Conservation (phyloP, 2,888 invertebrate genomes). For the Ellobium chinense region DNA sequence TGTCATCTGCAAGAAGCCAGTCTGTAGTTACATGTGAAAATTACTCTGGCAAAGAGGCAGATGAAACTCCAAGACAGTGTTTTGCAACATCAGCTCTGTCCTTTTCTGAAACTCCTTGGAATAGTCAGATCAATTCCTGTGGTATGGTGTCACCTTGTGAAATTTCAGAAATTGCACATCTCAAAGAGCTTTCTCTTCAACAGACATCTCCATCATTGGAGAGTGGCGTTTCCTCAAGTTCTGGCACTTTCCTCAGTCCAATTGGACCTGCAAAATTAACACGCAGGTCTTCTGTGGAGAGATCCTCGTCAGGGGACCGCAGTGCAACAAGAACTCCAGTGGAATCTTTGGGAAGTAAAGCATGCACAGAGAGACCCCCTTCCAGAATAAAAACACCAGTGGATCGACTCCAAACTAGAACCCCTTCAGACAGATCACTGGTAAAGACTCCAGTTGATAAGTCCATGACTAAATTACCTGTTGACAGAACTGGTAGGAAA, state of each 20-base stretch:
- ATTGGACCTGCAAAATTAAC: slow-evolving; percentile 38
- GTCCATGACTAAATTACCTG: neutral
- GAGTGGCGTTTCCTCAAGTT: neutral
- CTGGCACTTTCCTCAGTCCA: slow-evolving; percentile 43
- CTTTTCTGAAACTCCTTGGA: neutral
- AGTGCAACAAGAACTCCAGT: slow-evolving; percentile 11
- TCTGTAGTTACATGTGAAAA: neutral
- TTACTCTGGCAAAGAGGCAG: no score
- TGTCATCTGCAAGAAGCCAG: neutral
- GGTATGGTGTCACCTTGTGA: neutral
- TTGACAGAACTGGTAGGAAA: neutral
- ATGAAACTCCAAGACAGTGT: no score
- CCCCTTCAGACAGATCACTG: slow-evolving; percentile 3
- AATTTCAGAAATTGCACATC: neutral
- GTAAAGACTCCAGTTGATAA: slow-evolving; percentile 29
- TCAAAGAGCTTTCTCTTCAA: neutral
- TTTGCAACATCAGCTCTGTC: neutral
- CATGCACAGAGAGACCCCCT: slow-evolving; percentile 1
- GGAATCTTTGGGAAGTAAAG: slow-evolving; percentile 7
- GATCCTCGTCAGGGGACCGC: slow-evolving; percentile 22
- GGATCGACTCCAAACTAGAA: slow-evolving; percentile 7
- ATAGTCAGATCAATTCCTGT: neutral
- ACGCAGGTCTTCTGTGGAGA: slow-evolving; percentile 38
- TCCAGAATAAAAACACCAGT: slow-evolving; percentile 30
- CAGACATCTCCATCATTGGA: neutral